phyloP scores from a whole-genome alignment of 2,888 invertebrate species.

The Ferrisia virgata region DNA sequence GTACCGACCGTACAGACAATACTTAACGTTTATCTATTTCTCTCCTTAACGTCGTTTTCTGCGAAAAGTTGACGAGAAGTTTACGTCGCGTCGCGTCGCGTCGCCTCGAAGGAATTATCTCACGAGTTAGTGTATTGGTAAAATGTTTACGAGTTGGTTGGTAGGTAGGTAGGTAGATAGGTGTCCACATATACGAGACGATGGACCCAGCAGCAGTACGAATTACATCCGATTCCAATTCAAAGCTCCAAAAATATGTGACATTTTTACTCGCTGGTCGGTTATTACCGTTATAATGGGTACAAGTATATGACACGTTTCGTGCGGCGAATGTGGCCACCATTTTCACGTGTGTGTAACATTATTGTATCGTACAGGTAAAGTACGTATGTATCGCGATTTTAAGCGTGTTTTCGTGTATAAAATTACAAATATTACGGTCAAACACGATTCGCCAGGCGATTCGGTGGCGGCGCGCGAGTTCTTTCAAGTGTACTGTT shows the following conservation, averaged over 20 bases:
- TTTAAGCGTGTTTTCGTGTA: conserved; percentile 2
- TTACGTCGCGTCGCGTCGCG: too few relatives aligned
- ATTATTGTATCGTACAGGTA: neutral
- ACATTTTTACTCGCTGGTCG: neutral
- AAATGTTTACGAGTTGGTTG: neutral
- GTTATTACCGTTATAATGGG: neutral
- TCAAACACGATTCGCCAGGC: neutral
- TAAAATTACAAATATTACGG: neutral
- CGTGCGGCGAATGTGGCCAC: neutral
- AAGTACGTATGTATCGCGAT: neutral
- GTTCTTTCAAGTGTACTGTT: neutral
- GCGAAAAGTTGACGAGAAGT: neutral
- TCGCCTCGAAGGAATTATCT: neutral
- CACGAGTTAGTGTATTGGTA: neutral
- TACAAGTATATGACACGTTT: conserved; percentile 13
- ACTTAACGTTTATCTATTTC: neutral
- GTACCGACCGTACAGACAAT: neutral
- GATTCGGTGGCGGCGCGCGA: too few relatives aligned
- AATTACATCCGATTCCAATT: too few relatives aligned
- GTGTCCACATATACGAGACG: neutral
- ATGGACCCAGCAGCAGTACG: neutral
- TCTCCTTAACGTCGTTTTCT: neutral
- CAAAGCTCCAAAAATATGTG: neutral
- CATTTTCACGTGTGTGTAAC: neutral
- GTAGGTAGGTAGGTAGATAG: too few relatives aligned